A percentile compares a stretch with the other conserved stretches of the same genome.
Evolutionary conservation across 2,113 vertebrate species (phyloP).

Genomic region (Carassius auratus): DNA sequence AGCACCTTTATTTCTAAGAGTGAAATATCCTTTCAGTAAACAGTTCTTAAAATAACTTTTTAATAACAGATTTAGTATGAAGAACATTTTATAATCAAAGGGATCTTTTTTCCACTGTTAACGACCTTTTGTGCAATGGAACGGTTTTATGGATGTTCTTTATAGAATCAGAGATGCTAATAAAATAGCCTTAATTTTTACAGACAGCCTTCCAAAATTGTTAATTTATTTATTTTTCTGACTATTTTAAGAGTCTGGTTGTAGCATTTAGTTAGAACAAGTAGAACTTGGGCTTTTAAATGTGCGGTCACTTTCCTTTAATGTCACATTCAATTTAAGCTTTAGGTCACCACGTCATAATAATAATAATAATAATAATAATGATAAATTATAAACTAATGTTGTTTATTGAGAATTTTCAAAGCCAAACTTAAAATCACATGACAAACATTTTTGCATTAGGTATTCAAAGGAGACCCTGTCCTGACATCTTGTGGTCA

Average conservation of each 20-base stretch:
- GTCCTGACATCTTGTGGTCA: conserved; percentile 44
- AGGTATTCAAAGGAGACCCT: background rate
- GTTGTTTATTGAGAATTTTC: background rate
- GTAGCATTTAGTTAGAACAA: background rate
- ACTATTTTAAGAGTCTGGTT: background rate
- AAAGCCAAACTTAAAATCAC: background rate
- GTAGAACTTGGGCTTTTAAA: background rate
- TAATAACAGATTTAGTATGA: background rate
- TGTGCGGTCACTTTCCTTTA: background rate
- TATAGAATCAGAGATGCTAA: background rate
- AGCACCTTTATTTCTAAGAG: too few species aligned
- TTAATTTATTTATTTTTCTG: background rate
- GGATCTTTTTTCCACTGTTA: background rate
- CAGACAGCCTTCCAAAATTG: background rate
- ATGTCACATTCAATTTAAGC: background rate
- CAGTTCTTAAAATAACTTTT: too few species aligned
- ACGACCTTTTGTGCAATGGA: background rate
- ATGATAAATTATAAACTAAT: background rate
- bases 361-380: too few species aligned
- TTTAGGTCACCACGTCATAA: too few species aligned
- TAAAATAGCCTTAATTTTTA: background rate
- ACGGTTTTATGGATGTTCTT: background rate
- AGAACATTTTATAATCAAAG: background rate
- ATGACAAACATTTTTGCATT: background rate
- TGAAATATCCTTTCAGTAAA: background rate